Evolutionary conservation across 2,888 invertebrate species (phyloP), one percentile per base, ranked within the genome.

Genomic region (Ommatoiulus sabulosus): DNA sequence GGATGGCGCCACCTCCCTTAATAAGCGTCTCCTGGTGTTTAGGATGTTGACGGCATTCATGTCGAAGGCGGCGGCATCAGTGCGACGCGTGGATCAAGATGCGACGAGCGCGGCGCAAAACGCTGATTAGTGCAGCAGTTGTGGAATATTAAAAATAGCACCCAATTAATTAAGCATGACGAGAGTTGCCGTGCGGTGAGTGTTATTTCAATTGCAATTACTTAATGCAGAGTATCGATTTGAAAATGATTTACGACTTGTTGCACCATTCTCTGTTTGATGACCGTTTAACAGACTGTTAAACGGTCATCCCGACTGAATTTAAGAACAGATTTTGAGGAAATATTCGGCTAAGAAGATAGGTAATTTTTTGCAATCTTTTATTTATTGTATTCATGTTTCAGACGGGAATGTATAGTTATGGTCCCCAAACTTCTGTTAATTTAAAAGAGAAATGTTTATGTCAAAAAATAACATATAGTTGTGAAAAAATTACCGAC

Each of bases 71-170:
- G 52, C 1, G 57, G 57, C 57, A 48, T 48, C 57, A 5, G 3
- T n/a, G 57, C 57, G 46, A 46, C 57, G 48, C 8, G 48, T 12
- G 15, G 57, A 57, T 57, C 15, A 57, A 10, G 57, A 57, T 17
- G 57, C 57, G 57, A 57, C 57, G 57, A 57, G n/a, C n/a, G n/a
- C n/a, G n/a, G n/a, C n/a, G n/a, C n/a, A 57, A 57, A 57, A 15
- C 57, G 57, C 57, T 6, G n/a, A 57, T 15, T 17, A 17, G 57
- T n/a, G 57, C 3, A 1, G n/a, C 57, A n/a, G n/a, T n/a, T n/a
- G n/a, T 57, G 57, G 57, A 57, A 57, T 57, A 57, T 57, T 57
- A 17, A 57, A 57, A 12, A 57, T 57, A n/a, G 57, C 57, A 3
- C 15, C 4, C 57, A 52, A 52, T 52, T 17, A 57, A 57, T 57